phyloP scores from a whole-genome alignment of 2,797 vertebrate genomes.

The Hippoglossus hippoglossus region DNA sequence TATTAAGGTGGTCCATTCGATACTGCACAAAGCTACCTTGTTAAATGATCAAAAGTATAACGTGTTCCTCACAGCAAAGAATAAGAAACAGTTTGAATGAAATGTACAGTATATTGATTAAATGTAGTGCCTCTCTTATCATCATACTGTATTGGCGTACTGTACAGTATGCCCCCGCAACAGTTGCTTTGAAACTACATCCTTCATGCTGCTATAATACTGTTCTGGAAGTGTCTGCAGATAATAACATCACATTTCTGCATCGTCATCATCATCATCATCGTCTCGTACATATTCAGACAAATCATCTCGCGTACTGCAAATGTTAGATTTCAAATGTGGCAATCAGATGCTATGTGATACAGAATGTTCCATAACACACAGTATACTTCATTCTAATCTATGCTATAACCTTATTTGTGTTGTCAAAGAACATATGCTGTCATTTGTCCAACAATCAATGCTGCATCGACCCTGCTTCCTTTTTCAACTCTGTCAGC shows the following conservation, averaged over 20 bases:
- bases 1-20: constrained; percentile 33
- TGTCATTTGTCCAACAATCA: constrained; percentile 20
- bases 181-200: constrained; percentile 70
- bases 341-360: constrained; percentile 16
- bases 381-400: constrained; percentile 30
- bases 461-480: neutral
- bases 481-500: neutral
- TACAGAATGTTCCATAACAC: constrained; percentile 53
- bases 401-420: neutral
- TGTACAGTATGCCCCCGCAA: constrained; percentile 68
- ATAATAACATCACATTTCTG: constrained; percentile 39
- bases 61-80: constrained; percentile 39
- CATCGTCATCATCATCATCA: constrained; percentile 18
- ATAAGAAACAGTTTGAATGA: constrained; percentile 67
- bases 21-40: constrained; percentile 50
- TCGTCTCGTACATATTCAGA: constrained; percentile 26
- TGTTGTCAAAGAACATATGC: constrained; percentile 15
- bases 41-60: constrained; percentile 32
- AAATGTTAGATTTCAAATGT: constrained; percentile 32
- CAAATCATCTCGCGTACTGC: constrained; percentile 27
- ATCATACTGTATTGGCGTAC: constrained; percentile 69
- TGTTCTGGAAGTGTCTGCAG: constrained; percentile 54
- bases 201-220: constrained; percentile 69
- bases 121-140: constrained; percentile 84
- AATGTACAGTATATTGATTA: constrained; percentile 61